A percentile compares a stretch with the other conserved stretches of the same genome.
phyloP scores from a whole-genome alignment of 2,888 invertebrate genomes.

The Nephrotoma flavescens region DNA sequence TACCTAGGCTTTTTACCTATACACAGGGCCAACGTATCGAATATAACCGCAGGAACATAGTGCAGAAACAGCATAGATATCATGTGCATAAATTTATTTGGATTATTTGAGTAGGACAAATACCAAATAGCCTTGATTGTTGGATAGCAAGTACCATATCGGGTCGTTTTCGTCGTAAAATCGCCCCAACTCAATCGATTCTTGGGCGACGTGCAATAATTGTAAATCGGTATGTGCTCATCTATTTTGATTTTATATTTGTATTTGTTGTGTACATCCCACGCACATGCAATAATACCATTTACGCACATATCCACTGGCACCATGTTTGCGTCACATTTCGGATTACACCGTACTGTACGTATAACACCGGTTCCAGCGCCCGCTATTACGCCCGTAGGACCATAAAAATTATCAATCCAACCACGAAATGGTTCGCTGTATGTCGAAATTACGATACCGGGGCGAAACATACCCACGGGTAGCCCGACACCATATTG shows the following conservation, averaged over 20 bases:
- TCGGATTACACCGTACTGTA: slow-evolving; percentile 53
- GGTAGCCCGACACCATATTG: slow-evolving; percentile 56
- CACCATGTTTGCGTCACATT: slow-evolving; percentile 63
- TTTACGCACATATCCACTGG: slow-evolving; percentile 67
- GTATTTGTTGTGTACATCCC: slow-evolving; percentile 45
- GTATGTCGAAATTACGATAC: slow-evolving; percentile 58
- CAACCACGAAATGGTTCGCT: slow-evolving; percentile 66
- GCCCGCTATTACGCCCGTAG: slow-evolving; percentile 59
- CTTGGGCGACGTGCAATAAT: slow-evolving; percentile 71
- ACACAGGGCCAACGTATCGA: slow-evolving; percentile 39
- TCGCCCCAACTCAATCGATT: slow-evolving; percentile 71
- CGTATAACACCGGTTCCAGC: slow-evolving; percentile 58
- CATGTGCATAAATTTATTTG: slow-evolving; percentile 36
- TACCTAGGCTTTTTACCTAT: slow-evolving; percentile 46
- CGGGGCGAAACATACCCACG: slow-evolving; percentile 68
- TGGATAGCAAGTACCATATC: slow-evolving; percentile 41
- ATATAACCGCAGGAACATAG: slow-evolving; percentile 45
- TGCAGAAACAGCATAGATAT: slow-evolving; percentile 47
- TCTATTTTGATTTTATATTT: slow-evolving; percentile 13
- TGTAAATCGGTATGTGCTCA: slow-evolving; percentile 54
- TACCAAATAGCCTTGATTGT: slow-evolving; percentile 54
- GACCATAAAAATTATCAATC: slow-evolving; percentile 86
- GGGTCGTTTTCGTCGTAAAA: slow-evolving; percentile 42
- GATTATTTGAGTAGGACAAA: slow-evolving; percentile 43
- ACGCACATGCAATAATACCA: slow-evolving; percentile 62